phyloP scores from a whole-genome alignment of 2,797 vertebrate genomes.

The Gymnothorax reevesii region DNA sequence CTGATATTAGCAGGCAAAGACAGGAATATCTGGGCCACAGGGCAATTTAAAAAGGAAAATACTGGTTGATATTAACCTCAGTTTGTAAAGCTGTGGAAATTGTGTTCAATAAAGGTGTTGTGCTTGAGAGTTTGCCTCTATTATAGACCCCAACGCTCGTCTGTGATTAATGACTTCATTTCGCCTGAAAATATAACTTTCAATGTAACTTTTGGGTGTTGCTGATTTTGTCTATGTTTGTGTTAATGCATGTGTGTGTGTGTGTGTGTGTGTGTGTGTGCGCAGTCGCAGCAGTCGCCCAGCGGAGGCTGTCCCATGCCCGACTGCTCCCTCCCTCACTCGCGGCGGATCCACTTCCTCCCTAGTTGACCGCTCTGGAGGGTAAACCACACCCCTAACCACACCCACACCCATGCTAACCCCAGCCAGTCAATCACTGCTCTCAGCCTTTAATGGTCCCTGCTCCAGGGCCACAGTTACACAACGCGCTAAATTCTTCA shows the following conservation, averaged over 20 bases:
- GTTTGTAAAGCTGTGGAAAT: not conserved
- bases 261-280: conserved; percentile 29
- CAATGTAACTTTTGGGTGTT: not conserved
- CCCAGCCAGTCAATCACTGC: not conserved
- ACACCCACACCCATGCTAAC: not conserved
- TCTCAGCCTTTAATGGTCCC: not conserved
- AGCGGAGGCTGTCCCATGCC: conserved; percentile 49
- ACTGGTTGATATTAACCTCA: not conserved
- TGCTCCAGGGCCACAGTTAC: not conserved
- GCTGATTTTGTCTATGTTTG: not conserved
- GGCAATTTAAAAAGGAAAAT: not conserved
- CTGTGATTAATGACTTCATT: not conserved
- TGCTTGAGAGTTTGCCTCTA: not conserved
- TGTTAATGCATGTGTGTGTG: conserved; percentile 5
- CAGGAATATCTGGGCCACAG: not conserved
- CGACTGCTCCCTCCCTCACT: conserved; percentile 48
- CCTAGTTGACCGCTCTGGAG: conserved; percentile 47
- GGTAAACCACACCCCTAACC: conserved; percentile 39
- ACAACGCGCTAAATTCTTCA: not conserved
- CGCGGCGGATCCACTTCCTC: conserved; percentile 46
- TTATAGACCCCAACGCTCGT: not conserved
- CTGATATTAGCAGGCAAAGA: not conserved
- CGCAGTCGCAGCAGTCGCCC: conserved; percentile 46
- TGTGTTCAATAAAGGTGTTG: not conserved
- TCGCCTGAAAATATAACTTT: not conserved